These are phyloP conservation scores for Trissoscelio sp. DNA, from an alignment of 2,888 invertebrate species.

Conservation along the genomic window DNA sequence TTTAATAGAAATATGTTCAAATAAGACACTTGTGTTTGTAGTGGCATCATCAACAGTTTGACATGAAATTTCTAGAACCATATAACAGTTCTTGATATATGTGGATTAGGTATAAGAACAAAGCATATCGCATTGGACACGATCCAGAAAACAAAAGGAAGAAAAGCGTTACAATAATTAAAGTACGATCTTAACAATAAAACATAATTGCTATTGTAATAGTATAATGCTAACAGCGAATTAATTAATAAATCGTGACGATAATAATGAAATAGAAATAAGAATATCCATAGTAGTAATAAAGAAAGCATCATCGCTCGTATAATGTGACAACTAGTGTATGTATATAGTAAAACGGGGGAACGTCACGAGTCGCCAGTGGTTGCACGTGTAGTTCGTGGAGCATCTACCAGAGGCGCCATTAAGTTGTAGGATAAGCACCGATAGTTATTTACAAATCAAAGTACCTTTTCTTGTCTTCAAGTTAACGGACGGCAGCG, in stretches of 20 bases:
- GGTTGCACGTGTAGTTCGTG: not conserved
- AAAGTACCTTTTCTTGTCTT: not conserved
- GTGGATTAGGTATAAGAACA: constrained; percentile 32
- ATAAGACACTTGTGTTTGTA: no score
- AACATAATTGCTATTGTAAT: constrained; percentile 61
- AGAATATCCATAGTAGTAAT: constrained; percentile 52
- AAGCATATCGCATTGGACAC: constrained; percentile 62
- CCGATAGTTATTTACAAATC: constrained; percentile 13
- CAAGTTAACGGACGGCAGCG: not conserved
- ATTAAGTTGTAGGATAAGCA: not conserved
- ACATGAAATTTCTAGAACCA: no score
- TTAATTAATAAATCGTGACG: constrained; percentile 61
- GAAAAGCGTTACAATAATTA: constrained; percentile 66
- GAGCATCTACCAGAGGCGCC: not conserved
- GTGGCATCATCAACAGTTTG: no score
- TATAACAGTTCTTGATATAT: constrained; percentile 28
- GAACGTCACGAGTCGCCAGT: constrained; percentile 31
- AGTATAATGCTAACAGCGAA: constrained; percentile 61
- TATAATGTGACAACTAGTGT: constrained; percentile 71
- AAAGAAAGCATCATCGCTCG: constrained; percentile 71
- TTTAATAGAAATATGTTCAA: no score
- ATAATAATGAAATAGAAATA: constrained; percentile 46
- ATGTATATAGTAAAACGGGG: constrained; percentile 70
- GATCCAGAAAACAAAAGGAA: constrained; percentile 55
- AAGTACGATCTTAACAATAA: constrained; percentile 63